Percentiles rank a stretch among this genome's conserved stretches.
Conservation (phyloP, 30 jellyfish, hydroid and myxozoan genomes). For the Nemopilema nomurai region DNA sequence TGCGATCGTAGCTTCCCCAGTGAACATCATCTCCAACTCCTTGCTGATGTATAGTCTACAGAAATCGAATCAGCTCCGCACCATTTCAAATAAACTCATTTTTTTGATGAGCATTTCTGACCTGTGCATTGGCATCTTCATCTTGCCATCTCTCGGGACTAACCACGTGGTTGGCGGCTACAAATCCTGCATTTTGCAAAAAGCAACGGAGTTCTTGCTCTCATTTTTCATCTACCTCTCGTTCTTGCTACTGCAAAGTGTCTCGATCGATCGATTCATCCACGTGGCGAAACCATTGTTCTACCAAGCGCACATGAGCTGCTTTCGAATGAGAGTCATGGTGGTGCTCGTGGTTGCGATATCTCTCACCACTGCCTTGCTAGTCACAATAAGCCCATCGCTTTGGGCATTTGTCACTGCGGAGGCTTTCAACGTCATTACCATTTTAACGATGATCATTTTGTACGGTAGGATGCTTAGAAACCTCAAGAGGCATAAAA, state of each 20-base stretch:
- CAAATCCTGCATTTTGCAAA: background rate
- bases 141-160: background rate
- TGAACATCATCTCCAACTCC: background rate
- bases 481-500: no score
- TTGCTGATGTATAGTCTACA: background rate
- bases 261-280: conserved; percentile 2
- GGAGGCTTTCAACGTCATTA: background rate
- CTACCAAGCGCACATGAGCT: background rate
- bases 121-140: background rate
- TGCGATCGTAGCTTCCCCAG: background rate
- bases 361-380: background rate
- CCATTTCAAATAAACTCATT: background rate
- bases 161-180: background rate
- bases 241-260: background rate
- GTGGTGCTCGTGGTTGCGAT: background rate
- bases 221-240: background rate
- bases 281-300: background rate
- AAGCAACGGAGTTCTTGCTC: background rate
- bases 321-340: conserved; percentile 11
- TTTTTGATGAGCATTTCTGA: background rate
- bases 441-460: background rate
- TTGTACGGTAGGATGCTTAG: background rate
- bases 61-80: background rate
- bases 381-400: background rate
- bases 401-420: background rate